Base-by-base conservation (phyloP, 2,888 invertebrate genomes). In the Morinoia aosen region DNA sequence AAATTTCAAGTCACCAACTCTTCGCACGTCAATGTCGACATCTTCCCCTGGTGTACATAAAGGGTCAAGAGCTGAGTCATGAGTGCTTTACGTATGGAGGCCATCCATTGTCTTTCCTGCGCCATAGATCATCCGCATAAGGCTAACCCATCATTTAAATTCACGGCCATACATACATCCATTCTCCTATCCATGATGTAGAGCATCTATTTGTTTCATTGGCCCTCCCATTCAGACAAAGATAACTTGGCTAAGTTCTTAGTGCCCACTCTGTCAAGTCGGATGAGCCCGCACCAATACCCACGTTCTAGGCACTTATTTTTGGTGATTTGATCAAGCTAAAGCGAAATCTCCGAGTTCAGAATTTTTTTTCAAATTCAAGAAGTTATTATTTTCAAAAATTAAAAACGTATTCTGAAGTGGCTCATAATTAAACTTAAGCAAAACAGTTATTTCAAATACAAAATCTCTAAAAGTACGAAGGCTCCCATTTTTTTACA, bases 51-150 rank as follows among this genome's bases (percentile, higher is more conserved):
- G 76, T 33, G 19, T 33, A 76, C 76, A 76, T 16, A 90, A 16
- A 90, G 48, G 90, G 90, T 40, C 90, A 90, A 48, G 48, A 57
- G 93, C 93, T 93, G 93, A 93, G 93, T 93, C 93, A 93, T 56
- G 57, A 93, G n/a, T 93, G 93, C 57, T 33, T 93, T 93, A 19
- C 7, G 33, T 93, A 56, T 57, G 10, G 58, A 93, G 93, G 93
- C 57, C 93, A 93, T 57, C 93, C 57, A 93, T 93, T 93, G 93
- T 93, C 93, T 93, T 57, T 93, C 48, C 93, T 12, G 14, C 11
- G 39, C 33, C 57, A 93, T 93, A 56, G 25, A 93, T 93, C 93
- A 93, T 57, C 57, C 93, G 5, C 25, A 93, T 39, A 93, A 93
- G 93, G 93, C 57, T 56, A 93, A 57, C 48, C 93, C 57, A 93